Evolutionary conservation across 2,888 invertebrate genomes (phyloP), one percentile per base, ranked within the genome.

Genomic region (Drosophila rubida): DNA sequence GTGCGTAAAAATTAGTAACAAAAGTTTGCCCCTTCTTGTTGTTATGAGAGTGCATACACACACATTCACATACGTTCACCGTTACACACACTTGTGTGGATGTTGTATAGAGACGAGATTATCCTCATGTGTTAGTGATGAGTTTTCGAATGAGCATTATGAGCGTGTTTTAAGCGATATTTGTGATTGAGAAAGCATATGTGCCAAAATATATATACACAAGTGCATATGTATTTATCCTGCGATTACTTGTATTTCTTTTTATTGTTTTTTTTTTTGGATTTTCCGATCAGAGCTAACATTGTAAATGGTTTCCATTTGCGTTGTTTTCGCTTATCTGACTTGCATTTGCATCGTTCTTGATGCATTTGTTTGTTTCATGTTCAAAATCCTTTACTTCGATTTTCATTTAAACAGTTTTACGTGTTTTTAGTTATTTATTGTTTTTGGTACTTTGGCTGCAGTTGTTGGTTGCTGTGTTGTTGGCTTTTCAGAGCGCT

Each of bases 401-500:
- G 8, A 25, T 8, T 42, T 49, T 14, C 35, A 11, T 45, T 51
- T n/a, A 27, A 72, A 46, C 53, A 68, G 61, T 44, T 46, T 44
- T 6, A 46, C 48, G 27, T 44, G 22, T 25, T 53, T 50, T 57
- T 53, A 7, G 41, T 27, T 46, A 57, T 32, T 32, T 59, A 39
- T 60, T 68, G 61, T 67, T 65, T 87, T 78, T 79, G 82, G 77
- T 86, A 69, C 73, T 83, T 86, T 83, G 69, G 83, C 73, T 83
- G 78, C 78, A 69, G 76, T 64, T 68, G 69, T 66, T 66, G 68
- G 45, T 62, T 70, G 70, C 41, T 57, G 58, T 41, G 50, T 23
- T 59, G 48, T 16, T 42, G 58, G 50, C 9, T 66, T 49, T 60
- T 90, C 84, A 91, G 65, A 91, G 91, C 54, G 91, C 91, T 91